Base-by-base conservation (phyloP, 1,140 invertebrate genomes). In the Chymomyza costata region DNA sequence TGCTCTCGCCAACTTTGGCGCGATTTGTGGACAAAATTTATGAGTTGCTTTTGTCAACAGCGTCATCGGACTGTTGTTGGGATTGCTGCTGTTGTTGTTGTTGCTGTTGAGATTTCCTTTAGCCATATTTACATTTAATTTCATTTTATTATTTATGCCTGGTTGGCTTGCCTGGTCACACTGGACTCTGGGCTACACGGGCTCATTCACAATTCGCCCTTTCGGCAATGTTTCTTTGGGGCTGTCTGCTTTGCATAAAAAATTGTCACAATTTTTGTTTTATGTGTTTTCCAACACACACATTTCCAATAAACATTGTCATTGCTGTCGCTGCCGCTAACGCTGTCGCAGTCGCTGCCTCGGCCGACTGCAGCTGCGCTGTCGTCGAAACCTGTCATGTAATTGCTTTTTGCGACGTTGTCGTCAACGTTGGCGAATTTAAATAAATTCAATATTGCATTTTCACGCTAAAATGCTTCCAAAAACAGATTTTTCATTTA, bases 401-500 rank as follows among this genome's bases (percentile, higher is more conserved):
- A 81, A 82, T 82, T 82, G 74, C 69, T 81, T 81, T 81, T 81
- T 60, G 60, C 63, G 54, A 16, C 52, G 21, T 25, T 40, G 14
- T 2, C 30, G 44, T 40, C 54, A 49, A 56, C 41, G 60, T 71
- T 82, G 69, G 39, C 65, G 65, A 80, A 82, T 82, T 82, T 82
- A 82, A 82, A 82, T 82, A 64, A 82, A 82, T 82, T 82, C 80
- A 81, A 82, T 82, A 82, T 82, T 82, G 80, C 80, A 82, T 82
- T 83, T 83, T 83, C 78, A 83, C 80, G 80, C 80, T 73, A 69
- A 83, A 83, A 83, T 83, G 80, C 80, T 67, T 80, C 80, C 80
- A 83, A 83, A 83, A 83, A 83, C 80, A 83, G 69, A 83, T 83
- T 83, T 82, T 83, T 83, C 80, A 83, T 83, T 83, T 83, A 74